Evolutionary conservation across 2,113 vertebrate genomes (phyloP).

Genomic region (Genyomyrus donnyi): DNA sequence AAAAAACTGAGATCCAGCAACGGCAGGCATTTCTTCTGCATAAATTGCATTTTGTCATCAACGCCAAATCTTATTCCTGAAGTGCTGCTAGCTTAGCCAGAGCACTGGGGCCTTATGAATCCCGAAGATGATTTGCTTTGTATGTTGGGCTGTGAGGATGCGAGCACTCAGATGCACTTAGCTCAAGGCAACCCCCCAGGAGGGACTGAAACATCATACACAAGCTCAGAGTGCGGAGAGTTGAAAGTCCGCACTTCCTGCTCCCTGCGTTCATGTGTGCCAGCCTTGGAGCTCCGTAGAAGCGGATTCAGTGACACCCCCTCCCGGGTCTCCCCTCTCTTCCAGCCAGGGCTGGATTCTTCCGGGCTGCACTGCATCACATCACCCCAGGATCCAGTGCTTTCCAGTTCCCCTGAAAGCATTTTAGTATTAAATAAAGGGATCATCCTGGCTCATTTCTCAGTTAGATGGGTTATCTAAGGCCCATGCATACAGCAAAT

Average conservation of each 20-base stretch:
- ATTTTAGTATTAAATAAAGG: background rate
- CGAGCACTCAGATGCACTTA: conserved; percentile 5
- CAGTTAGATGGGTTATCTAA: background rate
- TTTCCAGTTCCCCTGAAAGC: background rate
- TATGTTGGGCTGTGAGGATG: background rate
- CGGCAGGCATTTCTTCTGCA: background rate
- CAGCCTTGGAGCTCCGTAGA: background rate
- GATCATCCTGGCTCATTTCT: background rate
- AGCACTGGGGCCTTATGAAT: no score
- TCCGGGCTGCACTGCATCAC: background rate
- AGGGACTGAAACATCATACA: background rate
- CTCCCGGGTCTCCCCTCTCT: background rate
- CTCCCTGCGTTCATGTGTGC: background rate
- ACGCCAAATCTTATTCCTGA: background rate
- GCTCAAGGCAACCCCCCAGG: background rate
- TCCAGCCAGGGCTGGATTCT: background rate
- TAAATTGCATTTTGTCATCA: background rate
- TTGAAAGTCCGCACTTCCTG: background rate
- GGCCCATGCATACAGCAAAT: background rate
- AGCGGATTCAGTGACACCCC: background rate
- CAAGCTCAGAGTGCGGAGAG: background rate
- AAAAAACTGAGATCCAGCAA: background rate
- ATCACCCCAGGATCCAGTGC: background rate
- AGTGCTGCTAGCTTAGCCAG: background rate
- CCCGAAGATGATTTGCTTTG: background rate